These are phyloP conservation scores for Hylaeus anthracinus DNA, from an alignment of 1,140 invertebrate genomes.

Conservation along the genomic window DNA sequence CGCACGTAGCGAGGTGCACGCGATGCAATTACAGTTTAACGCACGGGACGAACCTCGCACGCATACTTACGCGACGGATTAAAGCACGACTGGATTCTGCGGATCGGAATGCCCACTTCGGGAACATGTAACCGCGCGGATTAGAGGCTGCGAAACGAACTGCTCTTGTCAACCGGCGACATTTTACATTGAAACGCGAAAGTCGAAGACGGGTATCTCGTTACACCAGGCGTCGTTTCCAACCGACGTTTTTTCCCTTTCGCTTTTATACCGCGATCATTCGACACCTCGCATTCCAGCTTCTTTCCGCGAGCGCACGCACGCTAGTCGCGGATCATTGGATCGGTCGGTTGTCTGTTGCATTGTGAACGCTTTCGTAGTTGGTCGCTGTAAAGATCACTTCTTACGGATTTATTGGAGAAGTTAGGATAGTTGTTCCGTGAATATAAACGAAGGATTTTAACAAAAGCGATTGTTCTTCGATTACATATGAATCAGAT, in stretches of 20 bases:
- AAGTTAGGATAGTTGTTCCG: no score
- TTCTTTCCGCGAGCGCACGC: not conserved
- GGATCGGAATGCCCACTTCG: slow-evolving; percentile 14
- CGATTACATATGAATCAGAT: no score
- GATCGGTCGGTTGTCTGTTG: no score
- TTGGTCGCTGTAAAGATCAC: no score
- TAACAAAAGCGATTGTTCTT: no score
- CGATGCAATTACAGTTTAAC: slow-evolving; percentile 40
- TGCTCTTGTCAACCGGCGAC: slow-evolving; percentile 21
- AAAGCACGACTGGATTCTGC: slow-evolving; percentile 16
- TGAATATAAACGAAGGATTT: no score
- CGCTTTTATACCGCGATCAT: slow-evolving; percentile 13
- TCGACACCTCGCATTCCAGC: slow-evolving; percentile 23
- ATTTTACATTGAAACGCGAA: slow-evolving; percentile 24
- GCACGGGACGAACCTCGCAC: slow-evolving; percentile 11
- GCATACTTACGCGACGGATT: slow-evolving; percentile 9
- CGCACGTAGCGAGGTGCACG: slow-evolving; percentile 9
- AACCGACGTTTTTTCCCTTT: not conserved
- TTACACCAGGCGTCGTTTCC: slow-evolving; percentile 5
- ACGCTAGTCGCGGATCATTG: not conserved
- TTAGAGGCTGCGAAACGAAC: slow-evolving; percentile 23
- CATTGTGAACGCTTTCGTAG: no score
- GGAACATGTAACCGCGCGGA: slow-evolving; percentile 17
- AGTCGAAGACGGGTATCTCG: slow-evolving; percentile 8
- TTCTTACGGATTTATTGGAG: no score